A percentile compares a stretch with the other conserved stretches of the same genome.
Evolutionary conservation across 2,888 invertebrate species (phyloP).

Genomic region (Sceliomorpha sp.): DNA sequence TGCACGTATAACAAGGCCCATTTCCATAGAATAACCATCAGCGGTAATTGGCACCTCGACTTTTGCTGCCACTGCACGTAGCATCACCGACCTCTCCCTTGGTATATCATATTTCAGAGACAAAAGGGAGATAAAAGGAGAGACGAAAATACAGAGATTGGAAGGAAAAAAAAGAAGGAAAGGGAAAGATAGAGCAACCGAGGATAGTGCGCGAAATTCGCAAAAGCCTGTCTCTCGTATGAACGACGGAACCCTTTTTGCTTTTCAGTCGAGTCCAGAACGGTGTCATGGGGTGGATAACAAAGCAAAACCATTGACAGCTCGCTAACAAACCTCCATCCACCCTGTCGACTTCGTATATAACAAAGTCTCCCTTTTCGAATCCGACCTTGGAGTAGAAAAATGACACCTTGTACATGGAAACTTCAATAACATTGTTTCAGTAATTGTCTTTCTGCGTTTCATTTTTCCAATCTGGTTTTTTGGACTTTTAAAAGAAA

Average conservation of each 20-base stretch:
- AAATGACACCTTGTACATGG: not conserved
- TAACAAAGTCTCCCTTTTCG: slow-evolving; percentile 31
- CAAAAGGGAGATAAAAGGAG: slow-evolving; percentile 47
- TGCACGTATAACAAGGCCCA: slow-evolving; percentile 77
- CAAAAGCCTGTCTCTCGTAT: slow-evolving; percentile 74
- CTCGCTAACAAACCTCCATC: slow-evolving; percentile 73
- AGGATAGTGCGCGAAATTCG: slow-evolving; percentile 64
- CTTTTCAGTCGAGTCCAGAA: slow-evolving; percentile 59
- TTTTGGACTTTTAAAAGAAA: too few relatives aligned
- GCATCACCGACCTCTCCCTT: slow-evolving; percentile 57
- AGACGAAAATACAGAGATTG: slow-evolving; percentile 27
- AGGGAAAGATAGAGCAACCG: slow-evolving; percentile 59
- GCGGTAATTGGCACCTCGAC: slow-evolving; percentile 78
- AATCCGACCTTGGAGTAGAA: not conserved
- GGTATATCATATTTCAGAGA: slow-evolving; percentile 58
- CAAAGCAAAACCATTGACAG: slow-evolving; percentile 74
- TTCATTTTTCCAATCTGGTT: too few relatives aligned
- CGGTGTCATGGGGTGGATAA: slow-evolving; percentile 63
- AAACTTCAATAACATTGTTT: not conserved
- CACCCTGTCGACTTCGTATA: slow-evolving; percentile 35
- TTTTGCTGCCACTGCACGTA: slow-evolving; percentile 64
- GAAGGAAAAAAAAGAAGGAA: slow-evolving; percentile 43
- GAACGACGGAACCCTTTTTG: slow-evolving; percentile 67
- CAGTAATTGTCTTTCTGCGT: not conserved
- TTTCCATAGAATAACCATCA: slow-evolving; percentile 80